These are phyloP conservation scores for Maylandia zebra DNA, from an alignment of 2,113 vertebrate genomes.

Conservation along the genomic window DNA sequence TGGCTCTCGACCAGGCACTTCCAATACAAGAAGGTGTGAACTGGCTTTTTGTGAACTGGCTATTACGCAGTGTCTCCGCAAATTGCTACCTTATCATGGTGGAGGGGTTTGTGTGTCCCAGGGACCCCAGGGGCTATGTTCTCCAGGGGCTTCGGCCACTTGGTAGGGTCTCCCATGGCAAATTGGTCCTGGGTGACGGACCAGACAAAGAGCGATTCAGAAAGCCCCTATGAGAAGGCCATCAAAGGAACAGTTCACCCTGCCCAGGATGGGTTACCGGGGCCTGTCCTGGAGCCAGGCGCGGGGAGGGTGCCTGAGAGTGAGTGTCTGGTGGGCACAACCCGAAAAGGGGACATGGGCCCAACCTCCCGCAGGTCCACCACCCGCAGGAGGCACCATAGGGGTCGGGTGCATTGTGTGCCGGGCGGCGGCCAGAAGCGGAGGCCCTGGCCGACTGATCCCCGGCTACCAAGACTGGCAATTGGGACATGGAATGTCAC, in stretches of 20 bases:
- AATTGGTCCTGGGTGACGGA: background rate
- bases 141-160: background rate
- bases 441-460: too few relatives aligned
- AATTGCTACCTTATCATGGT: background rate
- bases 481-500: too few relatives aligned
- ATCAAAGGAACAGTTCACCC: background rate
- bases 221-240: background rate
- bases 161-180: background rate
- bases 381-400: too few relatives aligned
- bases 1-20: background rate
- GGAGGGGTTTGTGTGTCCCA: background rate
- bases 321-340: background rate
- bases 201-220: background rate
- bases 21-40: background rate
- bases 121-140: background rate
- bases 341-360: background rate
- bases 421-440: rapidly evolving
- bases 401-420: too few relatives aligned
- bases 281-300: rapidly evolving
- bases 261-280: background rate
- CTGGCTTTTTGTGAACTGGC: background rate
- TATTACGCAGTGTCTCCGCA: background rate
- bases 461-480: too few relatives aligned
- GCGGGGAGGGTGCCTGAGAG: rapidly evolving
- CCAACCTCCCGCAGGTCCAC: too few relatives aligned